These are phyloP conservation scores for Antrozous pallidus DNA, from an alignment of 2,797 vertebrate genomes.

Conservation along the genomic window DNA sequence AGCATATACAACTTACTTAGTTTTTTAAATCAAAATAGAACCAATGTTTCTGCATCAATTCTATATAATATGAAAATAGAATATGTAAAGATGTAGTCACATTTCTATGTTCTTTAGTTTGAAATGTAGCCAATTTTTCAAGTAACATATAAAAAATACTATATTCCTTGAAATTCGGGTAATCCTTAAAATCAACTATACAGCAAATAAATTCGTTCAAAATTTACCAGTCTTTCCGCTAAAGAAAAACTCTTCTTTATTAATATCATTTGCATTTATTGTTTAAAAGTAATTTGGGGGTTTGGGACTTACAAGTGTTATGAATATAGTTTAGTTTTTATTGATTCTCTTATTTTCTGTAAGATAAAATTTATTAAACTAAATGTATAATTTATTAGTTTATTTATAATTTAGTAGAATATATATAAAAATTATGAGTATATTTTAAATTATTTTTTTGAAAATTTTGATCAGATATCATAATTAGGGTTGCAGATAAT, in stretches of 20 bases:
- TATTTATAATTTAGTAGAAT: not conserved
- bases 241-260: not conserved
- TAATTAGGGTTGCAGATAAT: not conserved
- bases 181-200: conserved; percentile 19
- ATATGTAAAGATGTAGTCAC: not conserved
- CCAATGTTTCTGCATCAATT: not conserved
- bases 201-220: not conserved
- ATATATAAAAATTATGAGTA: not conserved
- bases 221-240: not conserved
- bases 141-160: not conserved
- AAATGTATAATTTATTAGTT: not conserved
- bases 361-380: not conserved
- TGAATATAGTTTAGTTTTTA: not conserved
- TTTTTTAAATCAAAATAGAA: conserved; percentile 29
- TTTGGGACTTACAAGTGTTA: not conserved
- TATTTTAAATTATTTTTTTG: not conserved
- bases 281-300: not conserved
- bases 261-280: not conserved
- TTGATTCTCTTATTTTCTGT: not conserved
- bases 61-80: not conserved
- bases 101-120: conserved; percentile 6
- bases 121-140: conserved; percentile 13
- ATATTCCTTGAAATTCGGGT: not conserved
- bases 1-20: not conserved
- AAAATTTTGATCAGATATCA: not conserved